Percentiles rank a stretch among this genome's conserved stretches.
phyloP scores from a whole-genome alignment of 2,797 vertebrate species.

The Gallinago nigripennis region DNA sequence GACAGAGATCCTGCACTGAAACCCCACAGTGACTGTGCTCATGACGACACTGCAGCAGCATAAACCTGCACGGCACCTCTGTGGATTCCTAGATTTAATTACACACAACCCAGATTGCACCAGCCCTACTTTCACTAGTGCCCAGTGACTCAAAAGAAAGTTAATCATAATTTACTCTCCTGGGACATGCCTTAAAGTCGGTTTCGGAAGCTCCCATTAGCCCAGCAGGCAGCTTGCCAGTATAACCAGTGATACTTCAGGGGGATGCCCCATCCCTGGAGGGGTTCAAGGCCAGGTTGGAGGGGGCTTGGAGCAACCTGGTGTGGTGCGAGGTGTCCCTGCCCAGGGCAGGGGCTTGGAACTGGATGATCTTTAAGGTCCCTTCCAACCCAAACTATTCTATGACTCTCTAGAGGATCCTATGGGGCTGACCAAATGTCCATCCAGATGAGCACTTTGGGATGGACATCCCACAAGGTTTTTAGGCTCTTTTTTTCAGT shows the following conservation, averaged over 20 bases:
- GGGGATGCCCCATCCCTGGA: neutral
- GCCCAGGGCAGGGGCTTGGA: neutral
- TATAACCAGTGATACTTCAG: accelerated
- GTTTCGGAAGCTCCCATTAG: neutral
- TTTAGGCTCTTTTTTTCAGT: neutral
- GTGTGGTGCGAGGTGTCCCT: neutral
- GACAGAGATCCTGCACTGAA: neutral
- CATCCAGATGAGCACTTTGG: accelerated
- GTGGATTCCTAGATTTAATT: neutral
- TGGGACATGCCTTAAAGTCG: neutral
- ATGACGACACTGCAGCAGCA: accelerated
- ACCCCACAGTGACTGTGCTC: neutral
- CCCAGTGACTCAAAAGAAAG: neutral
- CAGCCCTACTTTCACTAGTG: neutral
- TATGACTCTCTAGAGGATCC: neutral
- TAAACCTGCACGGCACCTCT: neutral
- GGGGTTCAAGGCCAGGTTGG: neutral
- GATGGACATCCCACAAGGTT: accelerated
- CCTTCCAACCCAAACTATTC: too few relatives aligned
- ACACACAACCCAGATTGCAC: accelerated
- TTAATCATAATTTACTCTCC: neutral
- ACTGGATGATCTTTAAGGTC: neutral
- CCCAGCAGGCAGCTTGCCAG: neutral
- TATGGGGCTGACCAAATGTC: accelerated
- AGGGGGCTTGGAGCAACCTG: neutral